These are phyloP conservation scores for Eulithis prunata DNA, from an alignment of 2,888 invertebrate genomes.

Conservation along the genomic window DNA sequence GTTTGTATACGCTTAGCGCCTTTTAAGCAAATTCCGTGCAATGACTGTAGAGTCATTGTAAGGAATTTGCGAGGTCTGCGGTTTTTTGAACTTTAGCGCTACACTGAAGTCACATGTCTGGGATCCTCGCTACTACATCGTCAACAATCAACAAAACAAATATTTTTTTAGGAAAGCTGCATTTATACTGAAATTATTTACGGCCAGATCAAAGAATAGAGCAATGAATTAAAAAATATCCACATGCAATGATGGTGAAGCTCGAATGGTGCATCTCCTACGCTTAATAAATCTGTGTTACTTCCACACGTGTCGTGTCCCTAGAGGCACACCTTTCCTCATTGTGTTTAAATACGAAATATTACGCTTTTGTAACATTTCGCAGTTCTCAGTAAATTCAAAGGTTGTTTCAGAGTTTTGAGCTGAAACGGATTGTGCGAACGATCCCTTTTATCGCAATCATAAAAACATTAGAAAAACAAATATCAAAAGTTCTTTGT, in stretches of 20 bases:
- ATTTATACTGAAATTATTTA: too few relatives aligned
- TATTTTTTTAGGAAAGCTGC: too few relatives aligned
- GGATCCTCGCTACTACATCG: too few relatives aligned
- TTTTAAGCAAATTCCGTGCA: too few relatives aligned
- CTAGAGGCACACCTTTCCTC: slow-evolving; percentile 39
- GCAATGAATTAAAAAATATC: neutral
- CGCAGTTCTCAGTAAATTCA: slow-evolving; percentile 29
- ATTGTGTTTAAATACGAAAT: slow-evolving; percentile 41
- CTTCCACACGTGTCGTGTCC: slow-evolving; percentile 31
- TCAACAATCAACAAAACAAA: too few relatives aligned
- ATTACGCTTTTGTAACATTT: slow-evolving; percentile 38
- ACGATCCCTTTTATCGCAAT: slow-evolving; percentile 44
- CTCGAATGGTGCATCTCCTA: neutral
- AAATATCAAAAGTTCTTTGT: slow-evolving; percentile 44
- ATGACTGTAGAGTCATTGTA: too few relatives aligned
- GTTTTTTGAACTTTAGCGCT: too few relatives aligned
- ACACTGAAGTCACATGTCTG: too few relatives aligned
- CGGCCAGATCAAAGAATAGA: too few relatives aligned
- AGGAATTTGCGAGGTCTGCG: too few relatives aligned
- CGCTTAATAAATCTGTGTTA: neutral
- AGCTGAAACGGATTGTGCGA: slow-evolving; percentile 39
- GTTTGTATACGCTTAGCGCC: too few relatives aligned
- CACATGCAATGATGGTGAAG: neutral
- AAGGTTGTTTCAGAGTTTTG: slow-evolving; percentile 37
- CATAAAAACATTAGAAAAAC: slow-evolving; percentile 47